Conservation (phyloP, 2,888 invertebrate species). For the Melolontha melolontha region DNA sequence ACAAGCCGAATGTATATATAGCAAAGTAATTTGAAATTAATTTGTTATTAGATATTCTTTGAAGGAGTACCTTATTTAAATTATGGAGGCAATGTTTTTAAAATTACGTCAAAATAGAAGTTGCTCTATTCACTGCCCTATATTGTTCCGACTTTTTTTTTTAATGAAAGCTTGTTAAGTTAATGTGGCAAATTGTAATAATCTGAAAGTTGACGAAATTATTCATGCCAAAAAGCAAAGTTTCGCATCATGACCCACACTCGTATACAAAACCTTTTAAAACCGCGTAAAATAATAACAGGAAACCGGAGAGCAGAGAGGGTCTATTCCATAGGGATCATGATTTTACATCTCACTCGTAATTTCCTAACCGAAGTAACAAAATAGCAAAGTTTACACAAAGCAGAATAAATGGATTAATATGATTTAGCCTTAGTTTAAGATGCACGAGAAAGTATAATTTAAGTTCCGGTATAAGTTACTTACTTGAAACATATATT, state of each 20-base stretch:
- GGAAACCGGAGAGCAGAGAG: conserved; percentile 16
- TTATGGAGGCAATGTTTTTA: too few relatives aligned
- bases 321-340: conserved; percentile 37
- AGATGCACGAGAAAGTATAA: conserved; percentile 53
- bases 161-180: conserved; percentile 13
- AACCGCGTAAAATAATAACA: conserved; percentile 39
- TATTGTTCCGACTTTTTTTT: not conserved
- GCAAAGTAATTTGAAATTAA: too few relatives aligned
- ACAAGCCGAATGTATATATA: too few relatives aligned
- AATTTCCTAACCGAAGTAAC: conserved; percentile 48
- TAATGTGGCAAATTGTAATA: conserved; percentile 19
- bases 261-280: conserved; percentile 32
- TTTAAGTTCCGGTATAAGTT: conserved; percentile 56
- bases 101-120: too few relatives aligned
- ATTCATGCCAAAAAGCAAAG: conserved; percentile 35
- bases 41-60: too few relatives aligned
- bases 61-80: too few relatives aligned
- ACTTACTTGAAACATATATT: conserved; percentile 25
- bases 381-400: conserved; percentile 62
- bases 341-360: conserved; percentile 6
- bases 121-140: too few relatives aligned
- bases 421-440: conserved; percentile 62
- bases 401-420: conserved; percentile 63
- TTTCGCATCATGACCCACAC: conserved; percentile 22
- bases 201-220: conserved; percentile 30